A percentile compares a stretch with the other conserved stretches of the same genome.
Conservation (phyloP, 2,113 vertebrate genomes). For the Gallinago paraguaiae region DNA sequence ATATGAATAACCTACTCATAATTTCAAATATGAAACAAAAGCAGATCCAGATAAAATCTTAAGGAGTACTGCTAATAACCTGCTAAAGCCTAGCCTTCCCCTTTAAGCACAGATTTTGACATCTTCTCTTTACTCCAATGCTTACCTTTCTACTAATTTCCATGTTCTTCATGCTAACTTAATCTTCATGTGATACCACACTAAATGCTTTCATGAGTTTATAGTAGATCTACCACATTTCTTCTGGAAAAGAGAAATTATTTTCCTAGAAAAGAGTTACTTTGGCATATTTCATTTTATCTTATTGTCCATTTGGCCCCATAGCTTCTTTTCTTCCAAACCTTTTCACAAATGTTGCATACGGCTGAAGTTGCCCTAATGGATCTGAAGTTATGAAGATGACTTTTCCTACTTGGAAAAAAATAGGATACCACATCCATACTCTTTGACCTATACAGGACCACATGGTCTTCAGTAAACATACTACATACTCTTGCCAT, state of each 20-base stretch:
- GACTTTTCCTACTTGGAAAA: not conserved
- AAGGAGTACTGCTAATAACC: not conserved
- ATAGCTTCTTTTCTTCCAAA: not conserved
- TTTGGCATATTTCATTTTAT: not conserved
- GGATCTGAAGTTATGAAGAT: not conserved
- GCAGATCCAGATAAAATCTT: not conserved
- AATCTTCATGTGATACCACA: not conserved
- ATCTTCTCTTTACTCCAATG: not conserved
- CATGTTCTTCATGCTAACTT: not conserved
- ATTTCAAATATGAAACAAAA: not conserved
- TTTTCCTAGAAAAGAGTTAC: not conserved
- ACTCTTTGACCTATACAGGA: not conserved
- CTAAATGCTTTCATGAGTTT: not conserved
- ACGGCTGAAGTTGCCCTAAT: not conserved
- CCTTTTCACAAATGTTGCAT: not conserved
- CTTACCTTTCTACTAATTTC: not conserved
- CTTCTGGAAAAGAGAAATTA: not conserved
- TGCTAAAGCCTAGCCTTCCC: not conserved
- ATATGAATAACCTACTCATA: not conserved
- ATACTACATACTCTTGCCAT: not conserved
- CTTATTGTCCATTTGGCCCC: not conserved
- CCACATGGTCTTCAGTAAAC: not conserved
- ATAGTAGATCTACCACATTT: not conserved
- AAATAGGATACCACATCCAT: not conserved
- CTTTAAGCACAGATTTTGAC: not conserved